Evolutionary conservation across 1,140 invertebrate species (phyloP).

Genomic region (Drosophila ercepeae): DNA sequence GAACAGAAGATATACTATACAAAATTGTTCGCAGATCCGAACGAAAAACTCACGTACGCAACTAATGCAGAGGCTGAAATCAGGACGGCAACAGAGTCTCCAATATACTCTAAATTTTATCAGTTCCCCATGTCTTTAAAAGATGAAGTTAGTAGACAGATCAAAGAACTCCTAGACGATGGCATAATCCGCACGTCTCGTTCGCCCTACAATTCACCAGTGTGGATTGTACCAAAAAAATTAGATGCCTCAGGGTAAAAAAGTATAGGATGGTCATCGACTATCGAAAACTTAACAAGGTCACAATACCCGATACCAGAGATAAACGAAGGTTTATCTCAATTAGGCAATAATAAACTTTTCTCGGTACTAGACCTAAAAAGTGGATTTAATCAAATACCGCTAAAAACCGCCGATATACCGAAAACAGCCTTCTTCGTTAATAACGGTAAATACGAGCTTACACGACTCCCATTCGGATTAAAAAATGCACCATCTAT

Average conservation of each 20-base stretch:
- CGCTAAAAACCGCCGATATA: background rate
- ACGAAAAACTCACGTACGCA: background rate
- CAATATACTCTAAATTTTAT: background rate
- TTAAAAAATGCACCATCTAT: background rate
- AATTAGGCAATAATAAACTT: constrained; percentile 3
- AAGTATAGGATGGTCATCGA: background rate
- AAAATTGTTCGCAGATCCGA: background rate
- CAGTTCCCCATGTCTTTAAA: background rate
- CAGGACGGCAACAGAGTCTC: background rate
- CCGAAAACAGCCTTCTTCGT: background rate
- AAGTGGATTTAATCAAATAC: background rate
- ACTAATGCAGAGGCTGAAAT: background rate
- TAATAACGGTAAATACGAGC: background rate
- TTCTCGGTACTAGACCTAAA: constrained; percentile 13
- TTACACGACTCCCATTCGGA: background rate
- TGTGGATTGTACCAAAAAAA: too few species aligned
- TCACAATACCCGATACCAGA: constrained; percentile 2
- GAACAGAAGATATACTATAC: background rate
- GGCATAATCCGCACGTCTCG: background rate
- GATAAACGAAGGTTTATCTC: too few species aligned
- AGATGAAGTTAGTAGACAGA: background rate
- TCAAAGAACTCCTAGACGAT: background rate
- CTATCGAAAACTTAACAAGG: background rate
- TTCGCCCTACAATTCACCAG: background rate
- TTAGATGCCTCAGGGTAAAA: background rate